These are phyloP conservation scores for Oreochromis aureus DNA, from an alignment of 2,113 vertebrate species.

Conservation along the genomic window DNA sequence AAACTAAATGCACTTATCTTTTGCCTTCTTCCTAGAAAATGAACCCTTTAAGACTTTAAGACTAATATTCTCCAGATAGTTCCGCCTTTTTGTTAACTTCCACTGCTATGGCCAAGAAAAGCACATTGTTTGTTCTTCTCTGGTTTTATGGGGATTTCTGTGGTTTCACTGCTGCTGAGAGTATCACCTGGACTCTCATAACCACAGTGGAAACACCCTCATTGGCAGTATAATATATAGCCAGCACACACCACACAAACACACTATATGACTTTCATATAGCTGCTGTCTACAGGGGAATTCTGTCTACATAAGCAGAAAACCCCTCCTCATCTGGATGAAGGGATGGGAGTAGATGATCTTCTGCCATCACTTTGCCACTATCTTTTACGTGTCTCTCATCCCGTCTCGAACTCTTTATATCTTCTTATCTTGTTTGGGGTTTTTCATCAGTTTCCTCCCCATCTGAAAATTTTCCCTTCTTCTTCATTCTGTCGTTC, in stretches of 20 bases:
- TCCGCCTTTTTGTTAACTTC: background rate
- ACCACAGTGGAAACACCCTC: constrained; percentile 12
- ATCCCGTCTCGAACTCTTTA: background rate
- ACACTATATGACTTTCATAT: background rate
- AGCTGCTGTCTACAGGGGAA: constrained; percentile 14
- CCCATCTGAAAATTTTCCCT: background rate
- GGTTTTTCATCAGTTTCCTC: background rate
- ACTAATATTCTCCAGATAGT: background rate
- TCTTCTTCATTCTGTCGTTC: background rate
- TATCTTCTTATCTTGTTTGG: background rate
- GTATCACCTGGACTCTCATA: constrained; percentile 17
- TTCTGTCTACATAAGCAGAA: constrained; percentile 33
- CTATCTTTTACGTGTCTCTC: background rate
- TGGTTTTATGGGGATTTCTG: constrained; percentile 2
- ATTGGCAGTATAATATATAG: background rate
- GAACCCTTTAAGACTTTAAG: background rate
- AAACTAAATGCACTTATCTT: background rate
- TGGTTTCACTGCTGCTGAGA: constrained; percentile 4
- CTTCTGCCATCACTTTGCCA: background rate
- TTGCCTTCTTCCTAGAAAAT: background rate
- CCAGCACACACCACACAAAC: background rate
- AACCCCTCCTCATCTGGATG: constrained; percentile 13
- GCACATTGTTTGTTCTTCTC: background rate
- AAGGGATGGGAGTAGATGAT: constrained; percentile 16
- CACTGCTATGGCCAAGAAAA: background rate